These are phyloP conservation scores for Epinephelus cyanopodus DNA, from an alignment of 2,113 vertebrate species.

Conservation along the genomic window DNA sequence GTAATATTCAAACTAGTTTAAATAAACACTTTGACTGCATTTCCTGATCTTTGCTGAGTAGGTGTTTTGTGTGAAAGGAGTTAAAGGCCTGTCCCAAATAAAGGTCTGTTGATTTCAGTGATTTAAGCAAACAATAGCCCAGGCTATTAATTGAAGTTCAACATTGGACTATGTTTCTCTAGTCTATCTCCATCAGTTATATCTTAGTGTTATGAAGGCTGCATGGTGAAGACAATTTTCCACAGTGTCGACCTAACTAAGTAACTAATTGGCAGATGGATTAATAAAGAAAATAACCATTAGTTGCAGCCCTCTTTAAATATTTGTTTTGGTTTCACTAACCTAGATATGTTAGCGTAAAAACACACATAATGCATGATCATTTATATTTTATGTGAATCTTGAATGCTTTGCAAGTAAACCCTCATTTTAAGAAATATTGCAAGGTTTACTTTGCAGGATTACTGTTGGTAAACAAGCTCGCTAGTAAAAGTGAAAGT, in stretches of 20 bases:
- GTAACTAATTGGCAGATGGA: background rate
- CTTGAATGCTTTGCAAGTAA: background rate
- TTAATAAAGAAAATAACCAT: background rate
- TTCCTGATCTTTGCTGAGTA: no score
- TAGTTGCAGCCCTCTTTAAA: background rate
- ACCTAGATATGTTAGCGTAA: background rate
- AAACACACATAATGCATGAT: background rate
- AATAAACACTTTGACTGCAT: no score
- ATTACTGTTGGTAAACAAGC: no score
- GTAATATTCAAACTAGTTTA: no score
- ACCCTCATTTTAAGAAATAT: background rate
- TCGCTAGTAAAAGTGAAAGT: no score
- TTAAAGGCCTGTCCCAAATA: no score
- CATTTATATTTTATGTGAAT: background rate
- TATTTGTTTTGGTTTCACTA: rapidly evolving
- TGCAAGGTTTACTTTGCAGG: no score
- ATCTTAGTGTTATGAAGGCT: background rate
- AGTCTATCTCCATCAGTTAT: background rate
- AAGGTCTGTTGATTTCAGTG: no score
- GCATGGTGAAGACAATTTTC: background rate
- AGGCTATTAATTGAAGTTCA: no score
- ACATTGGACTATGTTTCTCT: background rate
- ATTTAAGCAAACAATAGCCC: no score
- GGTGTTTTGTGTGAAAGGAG: no score
- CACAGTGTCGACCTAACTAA: background rate